Base-by-base conservation (phyloP, 1,140 invertebrate genomes). In the Drosophila elegans region DNA sequence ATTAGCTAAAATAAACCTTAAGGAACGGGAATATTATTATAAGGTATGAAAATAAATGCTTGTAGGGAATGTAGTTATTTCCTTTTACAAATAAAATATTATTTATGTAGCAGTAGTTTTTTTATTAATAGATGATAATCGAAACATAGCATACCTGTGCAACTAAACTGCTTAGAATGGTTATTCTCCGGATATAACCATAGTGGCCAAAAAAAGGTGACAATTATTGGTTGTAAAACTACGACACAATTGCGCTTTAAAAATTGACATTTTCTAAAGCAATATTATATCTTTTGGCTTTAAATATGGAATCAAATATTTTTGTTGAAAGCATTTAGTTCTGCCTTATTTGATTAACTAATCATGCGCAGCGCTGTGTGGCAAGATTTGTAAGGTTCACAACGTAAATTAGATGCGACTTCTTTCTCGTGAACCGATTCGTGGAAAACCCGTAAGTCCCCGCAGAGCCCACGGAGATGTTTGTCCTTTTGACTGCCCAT, bases 401-500 rank as follows among this genome's bases (percentile, higher is more conserved):
- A 29, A 36, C 29, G 13, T 21, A 34, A 32, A 16, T 25, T n/a
- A 21, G 25, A 41, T n/a, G 51, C 2, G 21, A 16, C n/a, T 61
- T 42, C 53, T 38, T 59, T 42, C 42, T 6, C 6, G 9, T 10
- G 4, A 13, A n/a, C 34, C 51, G 21, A 29, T 38, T 5, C 32
- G 25, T 10, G 21, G 42, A 4, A 29, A 27, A 38, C 21, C n/a
- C 32, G 46, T 32, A 10, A 29, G n/a, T 56, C 59, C 59, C 9
- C 11, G 11, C 21, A 29, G n/a, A 11, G 9, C 25, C 36, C 10
- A 16, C 46, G 64, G 5, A 39, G 42, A 38, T 36, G 46, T 34
- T 39, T 29, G 49, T 54, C 67, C 51, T 32, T 34, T 63, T 11
- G 34, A 3, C 67, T 55, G 52, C 2, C 68, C 68, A 72, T 72